Evolutionary conservation across 2,797 vertebrate genomes (phyloP).

Genomic region (Lagorchestes hirsutus): DNA sequence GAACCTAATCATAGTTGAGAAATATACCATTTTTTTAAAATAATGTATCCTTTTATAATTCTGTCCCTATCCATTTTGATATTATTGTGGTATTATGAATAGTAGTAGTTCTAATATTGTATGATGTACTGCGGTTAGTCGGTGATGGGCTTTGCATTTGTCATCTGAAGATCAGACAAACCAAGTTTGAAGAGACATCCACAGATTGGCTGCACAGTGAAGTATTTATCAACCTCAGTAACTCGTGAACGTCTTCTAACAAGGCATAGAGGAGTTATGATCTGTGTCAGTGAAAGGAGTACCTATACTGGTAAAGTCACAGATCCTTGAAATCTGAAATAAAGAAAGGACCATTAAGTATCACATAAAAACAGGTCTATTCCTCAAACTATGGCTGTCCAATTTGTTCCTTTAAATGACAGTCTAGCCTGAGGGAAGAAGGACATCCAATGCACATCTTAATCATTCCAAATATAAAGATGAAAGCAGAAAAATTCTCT

Average conservation of each 20-base stretch:
- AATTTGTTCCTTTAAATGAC: conserved; percentile 32
- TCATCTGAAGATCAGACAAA: background rate
- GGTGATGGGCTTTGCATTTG: background rate
- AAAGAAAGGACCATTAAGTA: conserved; percentile 24
- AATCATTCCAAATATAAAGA: conserved; percentile 16
- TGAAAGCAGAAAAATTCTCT: conserved; percentile 21
- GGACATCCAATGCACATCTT: background rate
- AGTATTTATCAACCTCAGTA: background rate
- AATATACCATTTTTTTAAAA: background rate
- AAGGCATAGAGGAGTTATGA: conserved; percentile 2
- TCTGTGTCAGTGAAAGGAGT: background rate
- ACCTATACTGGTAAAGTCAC: background rate
- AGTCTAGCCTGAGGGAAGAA: background rate
- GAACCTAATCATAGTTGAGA: background rate
- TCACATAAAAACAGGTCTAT: conserved; percentile 4
- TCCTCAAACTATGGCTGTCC: conserved; percentile 20
- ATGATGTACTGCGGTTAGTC: background rate
- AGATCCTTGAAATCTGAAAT: background rate
- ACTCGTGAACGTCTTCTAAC: background rate
- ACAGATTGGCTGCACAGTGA: background rate
- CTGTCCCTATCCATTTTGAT: background rate
- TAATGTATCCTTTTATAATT: background rate
- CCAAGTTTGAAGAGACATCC: background rate
- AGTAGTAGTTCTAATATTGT: background rate
- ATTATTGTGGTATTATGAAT: background rate